Evolutionary conservation across 2,797 vertebrate genomes (phyloP), one percentile per base, ranked within the genome.

Genomic region (Cyclura pinguis): DNA sequence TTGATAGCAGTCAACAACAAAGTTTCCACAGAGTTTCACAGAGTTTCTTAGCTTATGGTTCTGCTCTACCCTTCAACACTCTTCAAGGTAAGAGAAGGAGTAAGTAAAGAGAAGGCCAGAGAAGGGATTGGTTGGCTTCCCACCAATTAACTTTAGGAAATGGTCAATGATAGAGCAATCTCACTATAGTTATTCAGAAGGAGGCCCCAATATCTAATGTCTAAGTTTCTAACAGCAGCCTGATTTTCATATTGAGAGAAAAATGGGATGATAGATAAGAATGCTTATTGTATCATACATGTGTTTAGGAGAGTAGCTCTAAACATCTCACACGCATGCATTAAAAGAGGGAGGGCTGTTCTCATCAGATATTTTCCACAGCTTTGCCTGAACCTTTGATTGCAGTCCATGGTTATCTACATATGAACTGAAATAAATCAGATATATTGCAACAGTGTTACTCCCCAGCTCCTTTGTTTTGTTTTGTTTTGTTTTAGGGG

Each of bases 371-470:
- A 35, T 38, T 84, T 7, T 89, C 52, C 14, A 24, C 12, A 62
- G 16, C 9, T 18, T 76, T 74, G 38, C 22, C 38, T 62, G 38
- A 13, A 22, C 13, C 52, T 89, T 13, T n/a, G 47, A 12, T 35
- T 32, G 84, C 6, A 27, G 13, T 35, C 80, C 20, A 20, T 50
- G 24, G 42, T 78, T 20, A 74, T 72, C 52, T 32, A n/a, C 55
- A n/a, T 29, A 77, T 50, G 20, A 0, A 77, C 20, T 50, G 14
- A 57, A 89, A 84, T 62, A 64, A n/a, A 27, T 50, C 18, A 35
- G 29, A 74, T 12, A 55, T 9, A 85, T 89, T 74, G 59, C 67
- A 88, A 89, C 77, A 80, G n/a, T n/a, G 87, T 91, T 91, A 88
- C 90, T 4, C 32, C 47, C 91, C 88, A 76, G 16, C 6, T 10